Percentiles rank a stretch among this genome's conserved stretches.
Conservation (phyloP, 2,797 vertebrate genomes). For the Podarcis siculus region DNA sequence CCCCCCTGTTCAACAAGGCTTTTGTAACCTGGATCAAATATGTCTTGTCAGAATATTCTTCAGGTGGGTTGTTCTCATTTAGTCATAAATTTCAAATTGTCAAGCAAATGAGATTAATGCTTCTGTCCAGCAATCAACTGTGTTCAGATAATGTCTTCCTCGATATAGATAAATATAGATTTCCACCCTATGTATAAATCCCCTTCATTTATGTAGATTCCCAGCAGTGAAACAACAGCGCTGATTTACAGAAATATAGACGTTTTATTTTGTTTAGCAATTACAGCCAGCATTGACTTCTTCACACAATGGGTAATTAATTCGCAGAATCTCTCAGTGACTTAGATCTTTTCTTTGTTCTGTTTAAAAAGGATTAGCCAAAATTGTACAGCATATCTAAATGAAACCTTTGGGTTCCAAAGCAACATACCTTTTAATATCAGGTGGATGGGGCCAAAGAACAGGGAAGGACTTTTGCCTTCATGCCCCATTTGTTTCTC, state of each 20-base stretch:
- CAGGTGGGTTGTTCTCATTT: not conserved
- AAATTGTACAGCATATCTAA: not conserved
- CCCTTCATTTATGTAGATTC: not conserved
- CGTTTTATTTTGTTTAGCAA: conserved; percentile 15
- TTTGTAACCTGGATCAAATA: conserved; percentile 8
- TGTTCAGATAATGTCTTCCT: not conserved
- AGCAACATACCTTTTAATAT: not conserved
- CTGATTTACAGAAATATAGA: conserved; percentile 15
- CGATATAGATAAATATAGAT: conserved; percentile 24
- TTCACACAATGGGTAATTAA: conserved; percentile 2
- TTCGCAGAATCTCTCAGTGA: not conserved
- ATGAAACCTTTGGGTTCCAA: not conserved
- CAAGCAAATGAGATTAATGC: conserved; percentile 32
- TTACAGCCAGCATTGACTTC: conserved; percentile 8
- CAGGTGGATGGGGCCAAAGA: not conserved
- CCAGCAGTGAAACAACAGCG: not conserved
- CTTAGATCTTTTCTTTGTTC: not conserved
- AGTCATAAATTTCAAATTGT: conserved; percentile 44
- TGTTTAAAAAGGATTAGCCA: not conserved
- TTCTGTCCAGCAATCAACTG: not conserved
- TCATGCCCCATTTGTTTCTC: not conserved
- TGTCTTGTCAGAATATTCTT: conserved; percentile 38
- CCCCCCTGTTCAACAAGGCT: not conserved
- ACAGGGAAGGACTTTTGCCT: not conserved
- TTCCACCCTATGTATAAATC: not conserved